Evolutionary conservation across 2,113 vertebrate genomes (phyloP).

Genomic region (Smithornis capensis): DNA sequence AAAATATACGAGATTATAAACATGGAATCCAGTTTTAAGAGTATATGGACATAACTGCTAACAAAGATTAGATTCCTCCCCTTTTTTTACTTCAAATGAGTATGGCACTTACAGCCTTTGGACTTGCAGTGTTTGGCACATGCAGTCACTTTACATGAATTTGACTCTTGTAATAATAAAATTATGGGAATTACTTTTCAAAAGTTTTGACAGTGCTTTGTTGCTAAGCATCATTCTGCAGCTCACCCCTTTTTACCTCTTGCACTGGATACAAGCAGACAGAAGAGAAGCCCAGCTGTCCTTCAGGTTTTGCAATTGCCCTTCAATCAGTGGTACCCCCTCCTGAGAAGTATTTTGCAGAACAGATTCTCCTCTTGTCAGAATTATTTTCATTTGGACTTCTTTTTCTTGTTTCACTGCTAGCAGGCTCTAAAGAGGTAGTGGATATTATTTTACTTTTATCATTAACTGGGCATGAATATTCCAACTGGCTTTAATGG

Average conservation of each 20-base stretch:
- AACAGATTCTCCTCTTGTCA: constrained; percentile 91
- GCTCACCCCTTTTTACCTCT: constrained; percentile 80
- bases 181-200: background rate
- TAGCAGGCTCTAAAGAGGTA: constrained; percentile 80
- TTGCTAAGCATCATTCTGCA: background rate
- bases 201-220: background rate
- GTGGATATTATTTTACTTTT: background rate
- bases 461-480: background rate
- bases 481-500: background rate
- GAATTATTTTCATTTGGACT: constrained; percentile 92
- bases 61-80: background rate
- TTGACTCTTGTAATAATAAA: background rate
- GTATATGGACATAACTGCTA: background rate
- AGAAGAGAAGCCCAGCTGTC: constrained; percentile 89
- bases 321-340: constrained; percentile 85
- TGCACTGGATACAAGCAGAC: constrained; percentile 90
- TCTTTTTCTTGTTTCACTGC: constrained; percentile 91
- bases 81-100: background rate
- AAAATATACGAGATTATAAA: background rate
- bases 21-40: background rate
- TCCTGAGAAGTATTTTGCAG: constrained; percentile 91
- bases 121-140: background rate
- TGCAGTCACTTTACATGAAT: background rate
- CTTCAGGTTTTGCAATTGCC: constrained; percentile 89
- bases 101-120: background rate